phyloP scores from a whole-genome alignment of 92 coral and sea anemone genomes.

The Meandrina meandrites region DNA sequence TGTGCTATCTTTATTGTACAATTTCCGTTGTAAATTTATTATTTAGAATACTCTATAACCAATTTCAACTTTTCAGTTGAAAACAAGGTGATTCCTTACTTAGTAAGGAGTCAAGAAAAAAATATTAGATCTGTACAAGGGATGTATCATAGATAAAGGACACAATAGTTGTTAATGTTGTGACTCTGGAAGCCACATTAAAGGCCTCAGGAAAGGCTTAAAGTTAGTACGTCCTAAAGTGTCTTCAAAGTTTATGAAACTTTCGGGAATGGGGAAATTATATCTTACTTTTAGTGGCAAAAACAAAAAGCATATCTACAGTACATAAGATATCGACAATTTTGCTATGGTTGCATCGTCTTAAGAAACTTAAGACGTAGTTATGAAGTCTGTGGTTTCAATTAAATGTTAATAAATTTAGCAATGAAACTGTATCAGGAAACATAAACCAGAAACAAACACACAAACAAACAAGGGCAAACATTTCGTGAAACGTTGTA shows the following conservation, averaged over 20 bases:
- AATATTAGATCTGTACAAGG: background rate
- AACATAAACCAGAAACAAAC: background rate
- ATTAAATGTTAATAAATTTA: no score
- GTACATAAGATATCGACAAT: background rate
- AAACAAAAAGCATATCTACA: background rate
- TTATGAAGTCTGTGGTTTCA: background rate
- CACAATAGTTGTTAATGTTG: background rate
- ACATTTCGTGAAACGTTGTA: background rate
- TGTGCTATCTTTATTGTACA: background rate
- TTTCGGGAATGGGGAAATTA: conserved; percentile 12
- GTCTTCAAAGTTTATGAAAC: conserved; percentile 7
- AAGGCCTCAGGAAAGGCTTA: conserved; percentile 69
- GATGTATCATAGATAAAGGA: conserved; percentile 1
- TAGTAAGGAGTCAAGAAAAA: background rate
- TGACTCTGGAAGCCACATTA: conserved; percentile 62
- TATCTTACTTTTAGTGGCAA: background rate
- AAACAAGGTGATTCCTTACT: background rate
- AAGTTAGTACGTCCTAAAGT: conserved; percentile 5
- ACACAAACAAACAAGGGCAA: background rate
- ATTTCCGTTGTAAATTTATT: background rate
- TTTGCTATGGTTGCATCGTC: conserved; percentile 28
- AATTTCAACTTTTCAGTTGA: background rate
- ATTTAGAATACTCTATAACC: background rate
- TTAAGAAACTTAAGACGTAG: background rate
- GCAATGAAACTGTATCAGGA: no score